Base-by-base conservation (phyloP, 1,140 invertebrate species). In the Sweltsa coloradensis region DNA sequence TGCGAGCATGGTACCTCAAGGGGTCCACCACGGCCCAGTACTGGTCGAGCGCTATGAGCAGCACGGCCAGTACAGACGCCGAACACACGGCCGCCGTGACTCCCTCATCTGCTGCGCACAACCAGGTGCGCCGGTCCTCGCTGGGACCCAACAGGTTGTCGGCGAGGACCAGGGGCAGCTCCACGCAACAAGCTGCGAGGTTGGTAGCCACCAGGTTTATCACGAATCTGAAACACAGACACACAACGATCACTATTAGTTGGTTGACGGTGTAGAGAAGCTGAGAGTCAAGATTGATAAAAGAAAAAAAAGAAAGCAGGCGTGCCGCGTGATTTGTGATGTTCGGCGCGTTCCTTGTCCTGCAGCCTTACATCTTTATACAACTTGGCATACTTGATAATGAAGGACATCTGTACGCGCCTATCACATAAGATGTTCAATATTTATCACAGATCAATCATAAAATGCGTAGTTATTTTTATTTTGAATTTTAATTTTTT, bases 11-110 rank as follows among this genome's bases (percentile, higher is more conserved):
- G 61, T 91, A 90, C n/a, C 84, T 76, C 19, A 91, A 68, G 0
- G 88, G 88, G 60, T 87, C 83, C 4, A 86, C 83, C 24, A 93
- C 85, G 1, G 88, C 89, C 51, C 84, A 81, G 63, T 89, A 90
- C 56, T 90, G 83, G 58, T 93, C 89, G 2, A 89, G 65, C 1
- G 85, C 83, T 27, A 93, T 88, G 7, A 91, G 71, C 6, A 89
- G 71, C 5, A 90, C 77, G 1, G 82, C 81, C 18, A 88, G 69
- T 2, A 79, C 72, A 14, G 72, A 73, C 1, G 69, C 67, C 11
- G 73, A 69, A 34, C 73, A 68, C 1, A 73, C 56, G 16, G 69
- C 72, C 26, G 68, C 72, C 40, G 71, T 67, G 3, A 68, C 55
- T 41, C 72, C 68, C 34, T 75, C 72, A 3, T 68, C 67, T 7